Evolutionary conservation across 1,140 invertebrate species (phyloP).

Genomic region (Aricia agestis): DNA sequence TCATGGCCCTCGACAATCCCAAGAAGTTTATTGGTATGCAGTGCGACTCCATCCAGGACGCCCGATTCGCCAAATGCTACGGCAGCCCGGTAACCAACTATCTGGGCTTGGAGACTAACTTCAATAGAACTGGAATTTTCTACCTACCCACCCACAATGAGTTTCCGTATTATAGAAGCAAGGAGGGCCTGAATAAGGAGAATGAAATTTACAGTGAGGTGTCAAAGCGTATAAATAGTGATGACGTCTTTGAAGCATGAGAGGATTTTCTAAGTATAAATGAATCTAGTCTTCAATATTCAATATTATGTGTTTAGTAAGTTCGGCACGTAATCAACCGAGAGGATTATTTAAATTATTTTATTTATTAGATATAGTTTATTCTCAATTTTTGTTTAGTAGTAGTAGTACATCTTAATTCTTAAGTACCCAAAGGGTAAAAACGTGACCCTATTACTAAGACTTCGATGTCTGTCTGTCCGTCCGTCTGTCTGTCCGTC

Average conservation of each 20-base stretch:
- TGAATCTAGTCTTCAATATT: no score
- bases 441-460: no score
- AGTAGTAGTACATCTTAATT: no score
- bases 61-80: conserved; percentile 53
- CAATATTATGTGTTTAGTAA: no score
- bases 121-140: conserved; percentile 52
- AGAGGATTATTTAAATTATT: no score
- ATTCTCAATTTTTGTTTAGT: no score
- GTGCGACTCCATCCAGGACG: conserved; percentile 57
- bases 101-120: conserved; percentile 49
- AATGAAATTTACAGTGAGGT: conserved; percentile 54
- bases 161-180: conserved; percentile 61
- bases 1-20: conserved; percentile 57
- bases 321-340: no score
- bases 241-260: conserved; percentile 43
- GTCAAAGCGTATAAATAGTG: conserved; percentile 44
- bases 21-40: conserved; percentile 56
- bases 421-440: no score
- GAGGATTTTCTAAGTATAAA: not conserved
- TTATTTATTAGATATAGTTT: no score
- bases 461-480: no score
- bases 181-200: conserved; percentile 50
- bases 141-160: conserved; percentile 56
- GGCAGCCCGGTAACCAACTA: conserved; percentile 49
- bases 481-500: no score